phyloP scores from a whole-genome alignment of 2,888 invertebrate genomes.

The Ptycholaimellus sp. region DNA sequence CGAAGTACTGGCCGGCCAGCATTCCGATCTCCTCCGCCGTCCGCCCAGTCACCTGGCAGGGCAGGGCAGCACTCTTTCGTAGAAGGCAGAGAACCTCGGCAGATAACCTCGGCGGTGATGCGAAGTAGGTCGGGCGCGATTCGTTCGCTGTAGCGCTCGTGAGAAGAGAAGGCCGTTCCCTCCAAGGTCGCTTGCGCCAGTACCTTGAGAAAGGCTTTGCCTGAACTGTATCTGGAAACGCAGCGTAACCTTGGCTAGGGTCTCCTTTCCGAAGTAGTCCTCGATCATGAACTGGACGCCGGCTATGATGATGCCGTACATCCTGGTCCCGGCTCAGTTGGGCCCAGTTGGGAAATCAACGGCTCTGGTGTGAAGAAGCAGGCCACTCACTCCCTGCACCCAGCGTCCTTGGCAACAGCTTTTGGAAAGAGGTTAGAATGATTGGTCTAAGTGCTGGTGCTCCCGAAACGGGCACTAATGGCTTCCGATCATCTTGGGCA shows the following conservation, averaged over 20 bases:
- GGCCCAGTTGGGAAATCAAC: too few relatives aligned
- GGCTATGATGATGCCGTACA: slow-evolving; percentile 18
- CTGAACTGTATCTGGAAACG: neutral
- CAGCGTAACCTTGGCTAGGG: slow-evolving; percentile 9
- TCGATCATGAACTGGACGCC: slow-evolving; percentile 14
- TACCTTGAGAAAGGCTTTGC: neutral
- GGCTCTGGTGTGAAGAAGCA: too few relatives aligned
- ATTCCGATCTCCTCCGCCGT: slow-evolving; percentile 14
- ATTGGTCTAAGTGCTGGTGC: too few relatives aligned
- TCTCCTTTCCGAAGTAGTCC: slow-evolving; percentile 12
- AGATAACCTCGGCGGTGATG: too few relatives aligned
- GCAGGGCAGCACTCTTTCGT: too few relatives aligned
- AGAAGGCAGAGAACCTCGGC: too few relatives aligned
- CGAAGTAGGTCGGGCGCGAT: slow-evolving; percentile 15
- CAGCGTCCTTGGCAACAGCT: too few relatives aligned
- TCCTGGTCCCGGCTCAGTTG: too few relatives aligned
- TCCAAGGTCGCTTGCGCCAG: slow-evolving; percentile 9
- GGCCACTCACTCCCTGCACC: too few relatives aligned
- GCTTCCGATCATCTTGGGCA: too few relatives aligned
- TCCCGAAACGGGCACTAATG: too few relatives aligned
- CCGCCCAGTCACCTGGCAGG: slow-evolving; percentile 7
- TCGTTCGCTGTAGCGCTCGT: slow-evolving; percentile 15
- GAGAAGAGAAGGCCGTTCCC: slow-evolving; percentile 13
- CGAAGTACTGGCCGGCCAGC: slow-evolving; percentile 12
- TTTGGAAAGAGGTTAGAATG: too few relatives aligned